These are phyloP conservation scores for Notoglanidium macrostoma DNA, from an alignment of 2,797 vertebrate genomes.

Conservation along the genomic window DNA sequence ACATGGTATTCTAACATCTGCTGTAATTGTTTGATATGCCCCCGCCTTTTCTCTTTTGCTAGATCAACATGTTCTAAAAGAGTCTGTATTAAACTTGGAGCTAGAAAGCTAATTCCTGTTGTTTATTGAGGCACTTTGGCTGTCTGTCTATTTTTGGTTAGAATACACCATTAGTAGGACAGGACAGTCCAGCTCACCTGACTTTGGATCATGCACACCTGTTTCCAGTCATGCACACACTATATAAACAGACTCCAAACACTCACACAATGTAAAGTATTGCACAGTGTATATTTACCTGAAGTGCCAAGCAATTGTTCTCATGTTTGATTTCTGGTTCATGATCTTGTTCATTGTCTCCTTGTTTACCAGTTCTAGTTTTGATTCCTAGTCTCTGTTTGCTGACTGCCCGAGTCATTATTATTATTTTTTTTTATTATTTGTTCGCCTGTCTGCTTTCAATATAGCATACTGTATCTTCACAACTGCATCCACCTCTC, in stretches of 20 bases:
- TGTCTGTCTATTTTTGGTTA: too few species aligned
- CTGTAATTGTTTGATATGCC: too few species aligned
- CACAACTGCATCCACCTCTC: background rate
- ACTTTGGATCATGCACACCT: background rate
- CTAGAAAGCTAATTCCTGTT: too few species aligned
- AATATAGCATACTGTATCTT: background rate
- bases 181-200: background rate
- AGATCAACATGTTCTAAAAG: too few species aligned
- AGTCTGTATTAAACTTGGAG: too few species aligned
- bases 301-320: background rate
- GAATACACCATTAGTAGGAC: too few species aligned
- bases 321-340: background rate
- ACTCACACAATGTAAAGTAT: background rate
- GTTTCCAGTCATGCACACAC: background rate
- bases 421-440: background rate
- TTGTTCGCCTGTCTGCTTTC: background rate
- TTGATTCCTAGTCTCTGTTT: background rate
- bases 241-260: background rate
- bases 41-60: too few species aligned
- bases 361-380: background rate
- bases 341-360: background rate
- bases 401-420: background rate
- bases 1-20: too few species aligned
- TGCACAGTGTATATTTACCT: background rate
- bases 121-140: too few species aligned